Evolutionary conservation across 2,113 vertebrate species (phyloP), one percentile per base, ranked within the genome.

Genomic region (Stictonetta naevosa): DNA sequence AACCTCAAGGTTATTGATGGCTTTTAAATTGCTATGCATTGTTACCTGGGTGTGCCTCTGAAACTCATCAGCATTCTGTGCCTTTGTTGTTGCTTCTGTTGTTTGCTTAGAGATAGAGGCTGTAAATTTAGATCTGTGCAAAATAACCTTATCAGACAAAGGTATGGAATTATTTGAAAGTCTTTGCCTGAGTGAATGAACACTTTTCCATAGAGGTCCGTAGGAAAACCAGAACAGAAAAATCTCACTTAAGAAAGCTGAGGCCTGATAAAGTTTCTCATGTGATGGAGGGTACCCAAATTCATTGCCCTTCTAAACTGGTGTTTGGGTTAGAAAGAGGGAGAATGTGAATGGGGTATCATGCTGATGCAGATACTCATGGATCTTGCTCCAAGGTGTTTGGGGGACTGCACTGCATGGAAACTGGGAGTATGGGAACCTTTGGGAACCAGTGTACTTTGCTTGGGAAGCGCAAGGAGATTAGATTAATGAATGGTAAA

Each of bases 11-110:
- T 97, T 97, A 97, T 92, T 95, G 96, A 97, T 94, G 83, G 44
- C 62, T 97, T 98, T 97, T 90, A 95, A 97, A 97, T 96, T 95
- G 69, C 52, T 92, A 34, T 74, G 74, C 60, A 33, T 78, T 96
- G 79, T 96, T 95, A 92, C 87, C 71, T 96, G 92, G 84, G 53
- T 85, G 84, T 82, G 90, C 78, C 74, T 86, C 33, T 90, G 93
- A 95, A 98, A 97, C 92, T 96, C 95, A 96, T 96, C 66, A 91
- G n/a, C 50, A 82, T 97, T 97, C 96, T 60, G 73, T 94, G 71
- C 94, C 93, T 97, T 96, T 69, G 83, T 93, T 69, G 76, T 52
- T 89, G 59, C 22, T 72, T 88, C 76, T 88, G 85, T 46, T 33
- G 95, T 95, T 96, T 97, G 82, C 94, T 97, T 97, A 92, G 94